Base-by-base conservation (phyloP, 2,888 invertebrate genomes). In the Acrobasis consociella region DNA sequence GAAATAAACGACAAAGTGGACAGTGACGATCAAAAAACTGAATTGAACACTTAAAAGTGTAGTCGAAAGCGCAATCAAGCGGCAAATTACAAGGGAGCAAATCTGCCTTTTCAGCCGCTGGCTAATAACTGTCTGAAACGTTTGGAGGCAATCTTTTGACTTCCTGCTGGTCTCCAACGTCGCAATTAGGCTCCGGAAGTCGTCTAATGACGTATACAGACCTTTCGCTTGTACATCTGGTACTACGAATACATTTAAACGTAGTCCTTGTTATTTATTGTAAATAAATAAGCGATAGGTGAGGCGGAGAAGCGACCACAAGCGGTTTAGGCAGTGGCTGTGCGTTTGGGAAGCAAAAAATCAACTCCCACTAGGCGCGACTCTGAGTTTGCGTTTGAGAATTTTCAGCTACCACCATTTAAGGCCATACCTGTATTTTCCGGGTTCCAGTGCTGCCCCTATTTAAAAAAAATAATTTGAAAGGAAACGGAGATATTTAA, bases 171-270 rank as follows among this genome's bases (percentile, higher is more conserved):
- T 81, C 84, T 82, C 83, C 81, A 83, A 83, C 78, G 81, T 76
- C 78, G 87, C 91, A 91, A 91, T 92, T 91, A 91, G 84, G 78
- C 75, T 72, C 84, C 83, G 91, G 91, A 91, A 89, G 80, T 74
- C 71, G 71, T 69, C 79, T 87, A 87, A 90, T 87, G 84, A 86
- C 77, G 81, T 82, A 77, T 76, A 82, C 81, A 81, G 80, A 76
- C 73, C 77, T 75, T 75, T 78, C 72, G 69, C 74, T 71, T 72
- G 76, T 71, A 69, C 69, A 69, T 71, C 72, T 69, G 42, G 52
- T 60, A 50, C 13, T 52, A 37, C 3, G 10, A 7, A 7, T 31
- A 31, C 0, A 31, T 8, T 7, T 31, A 31, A 7, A 31, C 2
- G 31, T 31, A 31, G 7, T 5, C 22, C 22, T 31, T 5, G 7